A percentile compares a stretch with the other conserved stretches of the same genome.
Evolutionary conservation across 1,140 invertebrate species (phyloP).

Genomic region (Tetramorium parvispinum): DNA sequence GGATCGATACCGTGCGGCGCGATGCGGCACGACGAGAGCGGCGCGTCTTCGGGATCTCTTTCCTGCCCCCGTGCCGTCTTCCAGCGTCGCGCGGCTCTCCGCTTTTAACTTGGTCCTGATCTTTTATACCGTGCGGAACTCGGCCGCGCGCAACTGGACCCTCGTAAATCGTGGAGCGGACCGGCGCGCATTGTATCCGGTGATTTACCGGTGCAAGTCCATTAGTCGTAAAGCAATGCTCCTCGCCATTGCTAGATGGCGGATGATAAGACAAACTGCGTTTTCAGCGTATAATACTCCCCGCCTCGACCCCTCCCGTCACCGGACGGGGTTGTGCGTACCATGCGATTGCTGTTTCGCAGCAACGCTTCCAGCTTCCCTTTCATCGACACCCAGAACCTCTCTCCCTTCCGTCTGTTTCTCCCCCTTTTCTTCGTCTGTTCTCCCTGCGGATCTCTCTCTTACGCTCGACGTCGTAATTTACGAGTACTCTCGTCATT

Average conservation of each 20-base stretch:
- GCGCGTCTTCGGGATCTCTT: conserved; percentile 45
- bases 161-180: conserved; percentile 76
- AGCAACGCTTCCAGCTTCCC: conserved; percentile 67
- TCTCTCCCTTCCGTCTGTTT: background rate
- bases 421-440: conserved; percentile 7
- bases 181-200: conserved; percentile 72
- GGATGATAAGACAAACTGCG: conserved; percentile 78
- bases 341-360: conserved; percentile 58
- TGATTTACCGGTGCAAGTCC: conserved; percentile 81
- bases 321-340: conserved; percentile 9
- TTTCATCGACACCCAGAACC: conserved; percentile 73
- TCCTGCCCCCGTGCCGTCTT: conserved; percentile 26
- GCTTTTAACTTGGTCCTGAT: conserved; percentile 62
- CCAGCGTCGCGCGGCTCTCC: conserved; percentile 24
- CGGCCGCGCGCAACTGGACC: conserved; percentile 63
- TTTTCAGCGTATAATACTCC: conserved; percentile 70
- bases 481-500: conserved; percentile 78
- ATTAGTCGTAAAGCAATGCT: conserved; percentile 80
- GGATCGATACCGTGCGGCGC: conserved; percentile 38
- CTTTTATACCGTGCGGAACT: conserved; percentile 66
- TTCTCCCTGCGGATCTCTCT: conserved; percentile 61
- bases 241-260: conserved; percentile 74
- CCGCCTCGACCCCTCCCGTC: background rate
- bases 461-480: conserved; percentile 72
- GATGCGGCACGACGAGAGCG: background rate